Base-by-base conservation (phyloP, 2,888 invertebrate species). In the Chrysolina oricalcia region DNA sequence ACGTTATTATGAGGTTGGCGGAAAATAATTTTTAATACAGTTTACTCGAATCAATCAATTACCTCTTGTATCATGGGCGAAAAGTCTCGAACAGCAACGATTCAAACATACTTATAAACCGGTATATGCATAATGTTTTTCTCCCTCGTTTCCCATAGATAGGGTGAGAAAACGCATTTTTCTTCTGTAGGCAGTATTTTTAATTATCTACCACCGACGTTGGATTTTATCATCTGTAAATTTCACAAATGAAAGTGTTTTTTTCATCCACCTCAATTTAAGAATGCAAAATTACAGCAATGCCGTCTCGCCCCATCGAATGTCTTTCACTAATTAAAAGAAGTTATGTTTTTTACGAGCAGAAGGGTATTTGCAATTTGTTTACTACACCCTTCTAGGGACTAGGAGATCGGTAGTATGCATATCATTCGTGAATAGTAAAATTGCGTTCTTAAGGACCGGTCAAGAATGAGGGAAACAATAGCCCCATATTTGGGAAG, bases 211-310 rank as follows among this genome's bases (percentile, higher is more conserved):
- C 77, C 81, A 81, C 80, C 83, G 83, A 83, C 83, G 84, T 83
- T 84, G 84, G 85, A 85, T 87, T 87, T 87, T 88, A 87, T 87
- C 87, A 87, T 87, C 87, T 87, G 88, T 87, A 87, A 87, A 87
- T 87, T 87, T 85, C 85, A 85, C 86, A 86, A 87, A 87, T 87
- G 87, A 86, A 86, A 87, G 83, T 85, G 83, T 85, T 86, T 86
- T 84, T 83, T 76, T 67, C 73, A 75, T 73, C 72, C 70, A 73
- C 72, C 53, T 74, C 70, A 70, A 73, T 65, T 67, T 65, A 23
- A 70, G 56, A 76, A 76, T 46, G 73, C 67, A 67, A 73, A 76
- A 73, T 73, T 73, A 73, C 66, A 19, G 70, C 17, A 69, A 48
- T 11, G 59, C 41, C 59, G 70, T 66, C 56, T 74, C 69, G 68